Evolutionary conservation across 2,888 invertebrate species (phyloP).

Genomic region (Drosophila tanythrix): DNA sequence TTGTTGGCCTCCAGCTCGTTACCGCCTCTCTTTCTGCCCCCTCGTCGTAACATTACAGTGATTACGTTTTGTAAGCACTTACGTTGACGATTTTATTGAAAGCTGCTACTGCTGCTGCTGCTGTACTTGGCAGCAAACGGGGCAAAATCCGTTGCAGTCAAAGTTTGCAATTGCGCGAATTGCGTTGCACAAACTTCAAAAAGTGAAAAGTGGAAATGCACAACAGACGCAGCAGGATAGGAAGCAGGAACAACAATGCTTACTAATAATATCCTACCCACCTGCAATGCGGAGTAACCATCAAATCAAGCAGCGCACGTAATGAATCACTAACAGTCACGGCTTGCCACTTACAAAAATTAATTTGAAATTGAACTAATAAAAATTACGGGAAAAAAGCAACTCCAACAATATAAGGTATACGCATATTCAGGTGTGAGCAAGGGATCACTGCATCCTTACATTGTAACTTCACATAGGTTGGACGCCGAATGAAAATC

Average conservation of each 20-base stretch:
- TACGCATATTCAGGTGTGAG: background rate
- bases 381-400: background rate
- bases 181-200: conserved; percentile 59
- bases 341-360: conserved; percentile 8
- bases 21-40: conserved; percentile 33
- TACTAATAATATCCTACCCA: conserved; percentile 20
- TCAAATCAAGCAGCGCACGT: conserved; percentile 70
- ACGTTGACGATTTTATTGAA: conserved; percentile 73
- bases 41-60: conserved; percentile 72
- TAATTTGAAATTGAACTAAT: conserved; percentile 1
- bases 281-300: conserved; percentile 46
- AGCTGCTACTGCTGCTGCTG: conserved; percentile 30
- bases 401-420: background rate
- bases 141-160: conserved; percentile 40
- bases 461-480: background rate
- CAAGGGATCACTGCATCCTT: background rate
- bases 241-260: conserved; percentile 29
- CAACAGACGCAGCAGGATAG: conserved; percentile 44
- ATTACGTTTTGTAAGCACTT: conserved; percentile 76
- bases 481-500: background rate
- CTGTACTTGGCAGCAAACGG: conserved; percentile 36
- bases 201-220: conserved; percentile 58
- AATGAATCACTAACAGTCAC: conserved; percentile 76
- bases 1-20: conserved; percentile 39
- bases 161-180: conserved; percentile 69